Base-by-base conservation (phyloP, 2,113 vertebrate species). In the Oreochromis tanganicae region DNA sequence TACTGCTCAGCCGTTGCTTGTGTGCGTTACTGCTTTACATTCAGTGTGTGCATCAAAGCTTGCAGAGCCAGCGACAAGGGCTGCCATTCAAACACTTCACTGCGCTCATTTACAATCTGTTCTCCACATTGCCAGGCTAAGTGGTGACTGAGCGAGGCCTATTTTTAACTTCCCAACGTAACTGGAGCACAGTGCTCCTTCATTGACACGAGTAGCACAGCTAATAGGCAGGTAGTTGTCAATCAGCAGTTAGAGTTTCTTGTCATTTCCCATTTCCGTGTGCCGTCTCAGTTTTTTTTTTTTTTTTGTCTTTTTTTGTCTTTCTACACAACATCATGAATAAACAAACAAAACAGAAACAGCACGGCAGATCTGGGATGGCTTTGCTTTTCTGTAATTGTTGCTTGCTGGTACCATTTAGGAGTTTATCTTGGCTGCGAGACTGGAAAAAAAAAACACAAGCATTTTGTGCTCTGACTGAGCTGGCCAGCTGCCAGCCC, bases 91-190 rank as follows among this genome's bases (percentile, higher is more conserved):
- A 83, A 75, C 92, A 90, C 95, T 93, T 91, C 92, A 92, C 89
- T 93, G 92, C 85, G 87, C 92, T 96, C 94, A 89, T 95, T 95
- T 94, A 91, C 92, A 94, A 92, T 92, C 94, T 93, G 95, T 88
- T 94, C 93, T 93, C 91, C 93, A 88, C 82, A 88, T 94, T 95
- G 93, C 91, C 88, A 79, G 87, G 86, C 93, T 95, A 94, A 96
- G 95, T 96, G 94, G 92, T 91, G 94, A 95, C 92, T 95, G 94
- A 94, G 93, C 68, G 92, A 95, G 89, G 89, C 85, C 94, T 96
- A 96, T 96, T 95, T 96, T 95, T 96, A 94, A 91, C 90, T 61
- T 56, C 13, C 16, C 83, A 59, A 85, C 41, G 87, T 94, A 96
- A 95, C 90, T 95, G 89, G 94, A 95, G 92, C 94, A 89, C 78